Percentiles rank a stretch among this genome's conserved stretches.
Conservation (phyloP, 2,888 invertebrate species). For the Deilephila elpenor region DNA sequence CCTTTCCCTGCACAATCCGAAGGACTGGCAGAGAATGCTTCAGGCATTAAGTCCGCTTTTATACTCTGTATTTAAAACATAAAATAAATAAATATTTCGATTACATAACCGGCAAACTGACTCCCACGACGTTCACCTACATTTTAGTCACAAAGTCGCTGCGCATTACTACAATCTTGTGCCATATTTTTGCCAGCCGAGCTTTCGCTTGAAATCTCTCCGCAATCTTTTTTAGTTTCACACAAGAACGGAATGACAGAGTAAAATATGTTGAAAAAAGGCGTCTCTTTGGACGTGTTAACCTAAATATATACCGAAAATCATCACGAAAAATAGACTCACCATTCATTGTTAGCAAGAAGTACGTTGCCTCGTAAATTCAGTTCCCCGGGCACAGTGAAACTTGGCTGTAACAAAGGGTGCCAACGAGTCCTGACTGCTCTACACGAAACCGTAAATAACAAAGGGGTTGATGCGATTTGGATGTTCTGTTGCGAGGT, state of each 20-base stretch:
- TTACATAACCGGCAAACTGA: too few relatives aligned
- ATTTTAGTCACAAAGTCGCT: not conserved
- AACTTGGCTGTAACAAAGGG: conserved; percentile 42
- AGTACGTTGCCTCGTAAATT: conserved; percentile 33
- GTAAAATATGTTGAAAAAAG: not conserved
- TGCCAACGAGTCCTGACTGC: conserved; percentile 27
- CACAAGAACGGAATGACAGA: not conserved
- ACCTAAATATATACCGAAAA: conserved; percentile 13
- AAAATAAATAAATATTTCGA: too few relatives aligned
- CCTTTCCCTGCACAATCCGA: too few relatives aligned
- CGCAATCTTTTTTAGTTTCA: not conserved
- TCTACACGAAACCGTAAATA: conserved; percentile 36
- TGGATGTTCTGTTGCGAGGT: conserved; percentile 36
- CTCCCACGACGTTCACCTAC: too few relatives aligned
- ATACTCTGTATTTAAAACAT: too few relatives aligned
- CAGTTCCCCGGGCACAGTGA: conserved; percentile 29
- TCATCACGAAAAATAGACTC: conserved; percentile 2
- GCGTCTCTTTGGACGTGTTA: not conserved
- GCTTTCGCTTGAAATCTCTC: not conserved
- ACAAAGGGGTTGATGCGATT: conserved; percentile 42
- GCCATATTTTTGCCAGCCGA: not conserved
- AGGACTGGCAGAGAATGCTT: too few relatives aligned
- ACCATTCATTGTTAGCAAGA: conserved; percentile 20
- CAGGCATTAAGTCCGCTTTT: too few relatives aligned
- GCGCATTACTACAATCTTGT: not conserved